Conservation (phyloP, 2,797 vertebrate species). For the Epinephelus coioides region DNA sequence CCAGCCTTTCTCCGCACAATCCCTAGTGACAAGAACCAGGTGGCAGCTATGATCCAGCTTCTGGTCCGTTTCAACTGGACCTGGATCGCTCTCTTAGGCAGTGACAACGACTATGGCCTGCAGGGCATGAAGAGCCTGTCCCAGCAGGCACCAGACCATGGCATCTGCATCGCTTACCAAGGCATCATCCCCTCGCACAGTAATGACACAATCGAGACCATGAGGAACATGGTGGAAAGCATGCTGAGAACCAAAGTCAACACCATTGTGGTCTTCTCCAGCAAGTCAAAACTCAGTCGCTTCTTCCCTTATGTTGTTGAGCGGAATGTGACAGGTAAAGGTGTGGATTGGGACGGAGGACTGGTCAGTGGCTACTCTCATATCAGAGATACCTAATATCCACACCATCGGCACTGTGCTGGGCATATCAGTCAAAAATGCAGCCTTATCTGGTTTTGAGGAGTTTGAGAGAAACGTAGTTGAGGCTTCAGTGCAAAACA, state of each 20-base stretch:
- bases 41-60: slow-evolving; percentile 85
- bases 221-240: slow-evolving; percentile 76
- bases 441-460: slow-evolving; percentile 79
- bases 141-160: slow-evolving; percentile 48
- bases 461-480: slow-evolving; percentile 77
- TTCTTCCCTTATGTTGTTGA: slow-evolving; percentile 84
- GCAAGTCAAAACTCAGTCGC: slow-evolving; percentile 71
- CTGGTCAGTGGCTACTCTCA: slow-evolving; percentile 83
- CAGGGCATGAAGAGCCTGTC: slow-evolving; percentile 82
- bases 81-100: slow-evolving; percentile 88
- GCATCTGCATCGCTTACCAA: slow-evolving; percentile 89
- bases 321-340: slow-evolving; percentile 78
- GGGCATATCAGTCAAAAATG: slow-evolving; percentile 81
- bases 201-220: slow-evolving; percentile 28
- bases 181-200: slow-evolving; percentile 78
- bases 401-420: slow-evolving; percentile 86
- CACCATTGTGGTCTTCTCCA: slow-evolving; percentile 87
- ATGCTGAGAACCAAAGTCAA: slow-evolving; percentile 82
- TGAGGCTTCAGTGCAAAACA: slow-evolving; percentile 37
- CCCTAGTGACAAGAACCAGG: slow-evolving; percentile 88
- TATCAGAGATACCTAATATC: slow-evolving; percentile 82
- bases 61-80: slow-evolving; percentile 86
- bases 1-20: slow-evolving; percentile 87
- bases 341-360: slow-evolving; percentile 92
- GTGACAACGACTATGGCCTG: slow-evolving; percentile 86